Conservation (phyloP, 2,797 vertebrate species). For the Lepus townsendii region DNA sequence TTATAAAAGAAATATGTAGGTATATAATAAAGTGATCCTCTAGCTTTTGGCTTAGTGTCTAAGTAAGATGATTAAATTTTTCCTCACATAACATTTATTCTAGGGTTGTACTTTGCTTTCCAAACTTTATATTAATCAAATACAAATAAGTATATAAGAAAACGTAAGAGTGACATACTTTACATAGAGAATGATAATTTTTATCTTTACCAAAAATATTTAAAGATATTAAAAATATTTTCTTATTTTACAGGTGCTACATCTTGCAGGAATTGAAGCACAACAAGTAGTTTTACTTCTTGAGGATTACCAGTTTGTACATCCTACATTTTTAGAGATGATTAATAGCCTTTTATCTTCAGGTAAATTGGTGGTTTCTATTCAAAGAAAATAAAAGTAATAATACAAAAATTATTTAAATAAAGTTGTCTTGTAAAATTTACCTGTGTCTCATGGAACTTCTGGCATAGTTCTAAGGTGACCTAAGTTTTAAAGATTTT, state of each 20-base stretch:
- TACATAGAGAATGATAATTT: not conserved
- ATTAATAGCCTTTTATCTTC: conserved; percentile 98
- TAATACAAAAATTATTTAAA: not conserved
- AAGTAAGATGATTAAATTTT: conserved; percentile 32
- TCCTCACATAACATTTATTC: not conserved
- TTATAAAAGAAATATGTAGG: not conserved
- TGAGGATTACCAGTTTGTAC: conserved; percentile 97
- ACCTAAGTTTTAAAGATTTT: too few relatives aligned
- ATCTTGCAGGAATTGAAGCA: conserved; percentile 95
- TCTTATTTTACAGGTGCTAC: conserved; percentile 92
- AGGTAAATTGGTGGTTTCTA: conserved; percentile 87
- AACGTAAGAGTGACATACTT: not conserved
- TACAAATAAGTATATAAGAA: not conserved
- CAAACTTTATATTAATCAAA: not conserved
- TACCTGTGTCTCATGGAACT: conserved; percentile 66
- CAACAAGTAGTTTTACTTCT: conserved; percentile 96
- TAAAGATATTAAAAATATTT: not conserved
- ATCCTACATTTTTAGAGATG: conserved; percentile 96
- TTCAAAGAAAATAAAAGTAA: conserved; percentile 6
- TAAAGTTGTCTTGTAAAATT: not conserved
- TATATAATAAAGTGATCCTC: not conserved
- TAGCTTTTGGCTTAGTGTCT: not conserved
- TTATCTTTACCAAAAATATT: not conserved
- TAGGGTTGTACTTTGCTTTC: conserved; percentile 23
- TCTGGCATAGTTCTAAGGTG: not conserved